Base-by-base conservation (phyloP, 2,113 vertebrate species). In the Paraplagusia blochii region DNA sequence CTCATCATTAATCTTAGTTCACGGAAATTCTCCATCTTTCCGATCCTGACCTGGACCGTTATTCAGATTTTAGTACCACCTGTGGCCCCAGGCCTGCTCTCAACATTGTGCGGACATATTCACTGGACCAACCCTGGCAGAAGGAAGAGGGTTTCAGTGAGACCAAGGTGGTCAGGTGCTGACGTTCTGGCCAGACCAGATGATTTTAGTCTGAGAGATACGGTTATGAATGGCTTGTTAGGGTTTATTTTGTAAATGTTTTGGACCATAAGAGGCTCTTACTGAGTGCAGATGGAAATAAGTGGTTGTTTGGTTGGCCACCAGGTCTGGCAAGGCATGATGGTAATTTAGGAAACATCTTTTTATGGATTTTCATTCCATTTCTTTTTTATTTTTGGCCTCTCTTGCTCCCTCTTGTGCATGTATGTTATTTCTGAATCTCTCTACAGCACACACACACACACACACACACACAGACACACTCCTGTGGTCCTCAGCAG, bases 221-320 rank as follows among this genome's bases (percentile, higher is more conserved):
- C 44, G 63, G 58, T 59, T 48, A 74, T 78, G 74, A 82, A 79
- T 66, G 77, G 71, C 52, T 76, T 54, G 77, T 82, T 80, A 69
- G 69, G 59, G 51, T 52, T 29, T 80, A 66, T 77, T 89, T 84
- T 69, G 84, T 80, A 83, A 87, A 88, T 76, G 77, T 84, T 87
- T 74, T 53, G 63, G 63, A 69, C 49, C 55, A 79, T 33, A 65
- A 82, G 83, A 73, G 72, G 68, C 77, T 80, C 53, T 71, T n/a
- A 77, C 75, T 58, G 42, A 61, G 62, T 34, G 55, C 81, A 80
- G 78, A 81, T 77, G 74, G 82, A 35, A 72, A 66, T 18, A 12
- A 58, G 59, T 76, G 77, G 78, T 79, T 46, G 61, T 58, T 58
- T 66, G 59, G 67, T 83, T 79, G 87, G 85, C 85, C 83, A 52